Evolutionary conservation across 2,797 vertebrate genomes (phyloP).

Genomic region (Astyanax mexicanus): DNA sequence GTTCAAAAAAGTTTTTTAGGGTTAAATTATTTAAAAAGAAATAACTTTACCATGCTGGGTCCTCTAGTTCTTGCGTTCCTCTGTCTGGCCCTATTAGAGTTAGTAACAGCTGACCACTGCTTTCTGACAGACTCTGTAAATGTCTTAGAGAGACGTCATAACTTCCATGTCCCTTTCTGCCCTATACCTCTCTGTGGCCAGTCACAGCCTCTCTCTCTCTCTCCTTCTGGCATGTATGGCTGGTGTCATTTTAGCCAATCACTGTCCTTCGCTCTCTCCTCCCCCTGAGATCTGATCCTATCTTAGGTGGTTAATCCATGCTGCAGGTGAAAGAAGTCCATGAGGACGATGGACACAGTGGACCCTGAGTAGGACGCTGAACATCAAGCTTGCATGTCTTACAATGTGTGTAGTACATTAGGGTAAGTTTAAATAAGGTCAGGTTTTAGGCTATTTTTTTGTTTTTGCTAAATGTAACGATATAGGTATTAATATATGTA

Average conservation of each 20-base stretch:
- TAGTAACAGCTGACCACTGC: not conserved
- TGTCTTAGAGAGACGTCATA: too few relatives aligned
- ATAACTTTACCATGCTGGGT: not conserved
- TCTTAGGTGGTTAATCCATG: slow-evolving; percentile 50
- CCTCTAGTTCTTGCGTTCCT: not conserved
- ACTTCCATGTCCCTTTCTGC: slow-evolving; percentile 32
- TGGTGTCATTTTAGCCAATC: slow-evolving; percentile 36
- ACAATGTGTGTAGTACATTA: slow-evolving; percentile 48
- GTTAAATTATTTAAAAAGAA: not conserved
- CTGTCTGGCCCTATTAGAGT: not conserved
- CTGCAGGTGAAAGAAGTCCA: slow-evolving; percentile 38
- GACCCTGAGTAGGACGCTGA: slow-evolving; percentile 31
- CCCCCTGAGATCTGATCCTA: slow-evolving; percentile 57
- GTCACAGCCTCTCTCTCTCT: slow-evolving; percentile 29
- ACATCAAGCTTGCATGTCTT: slow-evolving; percentile 40
- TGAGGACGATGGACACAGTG: slow-evolving; percentile 36
- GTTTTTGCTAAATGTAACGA: slow-evolving; percentile 25
- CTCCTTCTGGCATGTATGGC: slow-evolving; percentile 47
- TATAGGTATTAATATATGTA: slow-evolving; percentile 33
- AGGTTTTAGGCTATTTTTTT: not conserved
- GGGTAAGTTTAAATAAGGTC: slow-evolving; percentile 47
- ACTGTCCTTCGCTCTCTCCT: slow-evolving; percentile 53
- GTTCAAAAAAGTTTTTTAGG: too few relatives aligned
- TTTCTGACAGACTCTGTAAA: too few relatives aligned
- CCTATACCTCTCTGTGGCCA: slow-evolving; percentile 27